phyloP scores from a whole-genome alignment of 1,140 invertebrate genomes.

The Drosophila setifemur region DNA sequence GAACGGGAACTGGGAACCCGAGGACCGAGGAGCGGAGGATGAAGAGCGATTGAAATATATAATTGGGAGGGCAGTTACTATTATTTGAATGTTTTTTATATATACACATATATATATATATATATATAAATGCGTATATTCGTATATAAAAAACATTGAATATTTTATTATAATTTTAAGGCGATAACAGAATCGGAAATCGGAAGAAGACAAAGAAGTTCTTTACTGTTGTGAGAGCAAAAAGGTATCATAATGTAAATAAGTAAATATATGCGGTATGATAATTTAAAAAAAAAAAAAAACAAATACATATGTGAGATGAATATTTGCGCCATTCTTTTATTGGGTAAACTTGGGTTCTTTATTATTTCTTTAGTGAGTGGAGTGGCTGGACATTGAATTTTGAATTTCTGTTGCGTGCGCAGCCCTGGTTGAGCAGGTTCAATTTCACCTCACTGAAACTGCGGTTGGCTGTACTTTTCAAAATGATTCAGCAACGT shows the following conservation, averaged over 20 bases:
- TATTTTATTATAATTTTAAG: constrained; percentile 43
- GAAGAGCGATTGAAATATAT: too few species aligned
- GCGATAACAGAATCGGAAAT: constrained; percentile 24
- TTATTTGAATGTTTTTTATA: constrained; percentile 8
- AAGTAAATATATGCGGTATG: constrained; percentile 57
- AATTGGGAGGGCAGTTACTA: constrained; percentile 2
- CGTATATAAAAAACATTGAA: constrained; percentile 3
- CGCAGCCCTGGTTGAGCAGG: too few species aligned
- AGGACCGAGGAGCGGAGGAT: neutral
- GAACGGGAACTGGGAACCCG: neutral
- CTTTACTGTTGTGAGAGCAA: constrained; percentile 22
- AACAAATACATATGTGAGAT: constrained; percentile 24
- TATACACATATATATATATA: neutral
- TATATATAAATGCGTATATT: neutral
- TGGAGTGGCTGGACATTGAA: too few species aligned
- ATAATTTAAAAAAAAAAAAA: constrained; percentile 32
- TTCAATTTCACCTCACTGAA: too few species aligned
- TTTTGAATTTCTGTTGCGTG: too few species aligned
- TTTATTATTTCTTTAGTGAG: too few species aligned
- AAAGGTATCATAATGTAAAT: constrained; percentile 51
- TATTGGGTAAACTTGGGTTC: too few species aligned
- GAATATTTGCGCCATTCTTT: too few species aligned
- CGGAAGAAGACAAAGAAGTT: constrained; percentile 21
- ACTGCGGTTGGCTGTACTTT: too few species aligned
- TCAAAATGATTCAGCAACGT: too few species aligned